These are phyloP conservation scores for Melitaea cinxia DNA, from an alignment of 1,140 invertebrate species.

Conservation along the genomic window DNA sequence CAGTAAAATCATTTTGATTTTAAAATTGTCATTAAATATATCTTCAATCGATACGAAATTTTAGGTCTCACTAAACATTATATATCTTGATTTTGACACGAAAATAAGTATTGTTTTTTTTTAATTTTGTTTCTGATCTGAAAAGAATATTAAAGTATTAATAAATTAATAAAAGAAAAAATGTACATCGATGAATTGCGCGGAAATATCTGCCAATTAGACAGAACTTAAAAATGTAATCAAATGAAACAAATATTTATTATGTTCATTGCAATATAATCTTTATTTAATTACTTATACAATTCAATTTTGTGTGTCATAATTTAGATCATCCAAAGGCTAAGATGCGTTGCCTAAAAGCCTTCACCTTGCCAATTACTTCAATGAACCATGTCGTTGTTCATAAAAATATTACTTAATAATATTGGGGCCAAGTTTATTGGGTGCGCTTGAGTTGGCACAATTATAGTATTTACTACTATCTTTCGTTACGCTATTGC, in stretches of 20 bases:
- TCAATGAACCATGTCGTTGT: constrained; percentile 52
- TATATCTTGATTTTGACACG: no score
- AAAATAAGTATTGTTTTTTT: no score
- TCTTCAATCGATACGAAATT: no score
- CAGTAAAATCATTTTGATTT: no score
- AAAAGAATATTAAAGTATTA: no score
- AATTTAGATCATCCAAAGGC: background rate
- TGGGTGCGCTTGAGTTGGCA: constrained; percentile 45
- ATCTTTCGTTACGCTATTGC: constrained; percentile 35
- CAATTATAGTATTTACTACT: constrained; percentile 35
- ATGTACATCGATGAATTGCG: background rate
- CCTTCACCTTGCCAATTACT: constrained; percentile 64
- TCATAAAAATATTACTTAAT: constrained; percentile 68
- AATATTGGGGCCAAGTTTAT: constrained; percentile 68
- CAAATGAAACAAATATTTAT: background rate
- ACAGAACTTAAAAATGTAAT: no score
- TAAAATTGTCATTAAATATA: no score
- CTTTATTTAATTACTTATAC: background rate
- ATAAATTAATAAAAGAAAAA: background rate
- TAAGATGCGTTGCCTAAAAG: constrained; percentile 18
- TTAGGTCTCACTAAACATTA: no score
- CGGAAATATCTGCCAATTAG: no score
- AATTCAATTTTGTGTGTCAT: background rate
- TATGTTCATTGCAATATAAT: background rate
- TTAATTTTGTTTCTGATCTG: no score